Evolutionary conservation across 2,888 invertebrate genomes (phyloP).

Genomic region (Uloborus plumipes): DNA sequence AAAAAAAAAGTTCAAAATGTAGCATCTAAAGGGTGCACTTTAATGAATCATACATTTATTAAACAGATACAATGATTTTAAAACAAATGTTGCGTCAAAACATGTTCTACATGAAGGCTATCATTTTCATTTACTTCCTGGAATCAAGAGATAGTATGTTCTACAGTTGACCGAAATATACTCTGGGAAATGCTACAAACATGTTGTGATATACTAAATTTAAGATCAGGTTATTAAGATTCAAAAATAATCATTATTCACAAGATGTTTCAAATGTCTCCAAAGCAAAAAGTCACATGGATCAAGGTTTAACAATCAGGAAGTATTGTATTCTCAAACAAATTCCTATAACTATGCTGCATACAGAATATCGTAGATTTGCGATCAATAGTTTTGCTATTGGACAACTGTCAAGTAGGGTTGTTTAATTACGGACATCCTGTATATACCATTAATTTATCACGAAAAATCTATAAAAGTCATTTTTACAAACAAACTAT

Average conservation of each 20-base stretch:
- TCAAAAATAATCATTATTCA: neutral
- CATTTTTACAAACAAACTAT: too few species aligned
- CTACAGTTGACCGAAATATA: neutral
- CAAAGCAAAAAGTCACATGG: neutral
- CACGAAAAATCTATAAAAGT: too few species aligned
- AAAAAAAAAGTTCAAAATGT: too few species aligned
- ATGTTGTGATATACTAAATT: neutral
- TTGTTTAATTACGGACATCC: too few species aligned
- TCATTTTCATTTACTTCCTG: neutral
- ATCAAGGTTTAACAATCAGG: too few species aligned
- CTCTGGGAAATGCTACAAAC: neutral
- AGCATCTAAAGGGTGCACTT: too few species aligned
- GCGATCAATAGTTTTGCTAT: too few species aligned
- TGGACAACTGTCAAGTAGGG: too few species aligned
- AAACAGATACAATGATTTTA: neutral
- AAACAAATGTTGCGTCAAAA: neutral
- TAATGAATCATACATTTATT: neutral
- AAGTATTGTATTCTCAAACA: too few species aligned
- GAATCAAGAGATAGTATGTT: conserved; percentile 5
- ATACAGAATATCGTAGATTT: too few species aligned
- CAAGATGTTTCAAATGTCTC: neutral
- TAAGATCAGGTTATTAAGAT: neutral
- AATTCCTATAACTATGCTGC: too few species aligned
- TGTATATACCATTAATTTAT: too few species aligned
- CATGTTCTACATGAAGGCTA: neutral